Conservation (phyloP, 2,797 vertebrate genomes). For the Argya squamiceps region DNA sequence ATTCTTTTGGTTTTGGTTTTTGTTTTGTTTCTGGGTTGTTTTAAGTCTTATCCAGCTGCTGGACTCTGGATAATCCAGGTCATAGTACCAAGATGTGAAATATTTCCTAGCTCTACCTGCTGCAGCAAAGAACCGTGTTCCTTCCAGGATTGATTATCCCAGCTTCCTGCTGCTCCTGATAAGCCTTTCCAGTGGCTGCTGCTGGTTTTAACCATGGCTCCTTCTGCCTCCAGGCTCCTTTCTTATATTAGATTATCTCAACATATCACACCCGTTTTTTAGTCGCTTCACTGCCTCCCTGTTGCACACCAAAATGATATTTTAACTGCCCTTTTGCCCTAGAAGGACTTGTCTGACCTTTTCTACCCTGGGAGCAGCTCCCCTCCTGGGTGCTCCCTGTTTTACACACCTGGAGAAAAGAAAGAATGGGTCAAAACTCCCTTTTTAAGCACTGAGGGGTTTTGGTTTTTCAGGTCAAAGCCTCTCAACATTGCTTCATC, state of each 20-base stretch:
- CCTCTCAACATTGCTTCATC: neutral
- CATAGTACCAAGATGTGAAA: neutral
- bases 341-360: slow-evolving; percentile 15
- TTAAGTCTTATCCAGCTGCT: neutral
- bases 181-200: slow-evolving; percentile 20
- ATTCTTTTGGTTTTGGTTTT: neutral
- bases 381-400: neutral
- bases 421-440: neutral
- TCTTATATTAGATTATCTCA: slow-evolving; percentile 46
- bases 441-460: neutral
- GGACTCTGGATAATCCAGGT: neutral
- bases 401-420: neutral
- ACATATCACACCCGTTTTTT: slow-evolving; percentile 18
- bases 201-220: slow-evolving; percentile 1
- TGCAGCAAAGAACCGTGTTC: neutral
- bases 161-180: slow-evolving; percentile 15
- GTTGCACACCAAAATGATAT: slow-evolving; percentile 27
- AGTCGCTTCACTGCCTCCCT: slow-evolving; percentile 30
- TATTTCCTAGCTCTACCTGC: neutral
- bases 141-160: slow-evolving; percentile 17
- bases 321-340: slow-evolving; percentile 28
- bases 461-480: neutral
- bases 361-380: neutral
- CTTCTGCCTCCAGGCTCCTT: slow-evolving; percentile 41
- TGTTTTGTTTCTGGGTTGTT: neutral